Percentiles rank a stretch among this genome's conserved stretches.
Conservation (phyloP, 2,888 invertebrate genomes). For the Oscheius myriophilus region DNA sequence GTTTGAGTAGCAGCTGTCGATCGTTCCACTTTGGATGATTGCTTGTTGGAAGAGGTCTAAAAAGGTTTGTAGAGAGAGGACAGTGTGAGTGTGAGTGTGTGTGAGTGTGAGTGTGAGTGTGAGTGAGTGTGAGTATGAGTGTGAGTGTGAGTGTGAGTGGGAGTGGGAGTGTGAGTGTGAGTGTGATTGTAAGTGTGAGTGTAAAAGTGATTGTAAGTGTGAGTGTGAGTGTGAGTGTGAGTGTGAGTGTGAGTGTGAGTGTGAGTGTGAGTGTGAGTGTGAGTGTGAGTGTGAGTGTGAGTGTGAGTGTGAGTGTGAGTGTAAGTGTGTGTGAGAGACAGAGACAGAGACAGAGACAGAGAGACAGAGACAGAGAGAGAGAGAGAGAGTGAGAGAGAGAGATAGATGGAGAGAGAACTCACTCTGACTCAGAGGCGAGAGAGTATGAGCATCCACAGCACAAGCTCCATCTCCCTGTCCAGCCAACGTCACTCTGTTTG, state of each 20-base stretch:
- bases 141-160: background rate
- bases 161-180: background rate
- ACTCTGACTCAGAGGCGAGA: slow-evolving; percentile 47
- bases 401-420: too few relatives aligned
- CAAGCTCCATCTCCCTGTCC: slow-evolving; percentile 61
- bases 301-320: too few relatives aligned
- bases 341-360: background rate
- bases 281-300: background rate
- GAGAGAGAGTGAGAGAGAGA: background rate
- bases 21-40: slow-evolving; percentile 58
- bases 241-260: background rate
- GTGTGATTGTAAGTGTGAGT: background rate
- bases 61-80: background rate
- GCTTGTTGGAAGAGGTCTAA: slow-evolving; percentile 62
- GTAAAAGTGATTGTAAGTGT: too few relatives aligned
- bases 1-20: slow-evolving; percentile 57
- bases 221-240: background rate
- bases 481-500: slow-evolving; percentile 61
- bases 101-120: background rate
- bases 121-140: too few relatives aligned
- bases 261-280: background rate
- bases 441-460: slow-evolving; percentile 56
- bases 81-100: background rate
- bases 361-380: background rate
- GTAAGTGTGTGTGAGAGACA: background rate